These are phyloP conservation scores for Sinocyclocheilus anophthalmus DNA, from an alignment of 2,113 vertebrate species.

Conservation along the genomic window DNA sequence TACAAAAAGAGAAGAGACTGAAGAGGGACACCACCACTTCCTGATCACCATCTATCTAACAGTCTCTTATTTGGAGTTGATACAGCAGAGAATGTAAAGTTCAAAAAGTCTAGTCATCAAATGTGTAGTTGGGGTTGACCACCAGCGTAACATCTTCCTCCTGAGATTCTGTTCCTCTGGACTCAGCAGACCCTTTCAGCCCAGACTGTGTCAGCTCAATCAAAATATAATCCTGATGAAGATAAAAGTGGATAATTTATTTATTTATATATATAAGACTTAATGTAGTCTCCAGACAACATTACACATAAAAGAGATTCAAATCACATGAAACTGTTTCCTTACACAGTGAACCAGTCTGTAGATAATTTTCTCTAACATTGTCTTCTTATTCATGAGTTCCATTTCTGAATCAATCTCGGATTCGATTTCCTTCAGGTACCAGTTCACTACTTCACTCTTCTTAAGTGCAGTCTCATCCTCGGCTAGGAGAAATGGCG, in stretches of 20 bases:
- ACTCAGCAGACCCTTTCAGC: conserved; percentile 80
- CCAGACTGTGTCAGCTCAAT: conserved; percentile 90
- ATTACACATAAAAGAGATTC: background rate
- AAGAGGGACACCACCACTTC: background rate
- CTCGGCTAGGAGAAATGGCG: conserved; percentile 76
- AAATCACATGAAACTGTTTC: background rate
- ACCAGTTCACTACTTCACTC: conserved; percentile 95
- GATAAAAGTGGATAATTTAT: background rate
- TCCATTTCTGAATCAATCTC: conserved; percentile 97
- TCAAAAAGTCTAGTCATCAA: conserved; percentile 83
- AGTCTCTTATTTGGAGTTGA: background rate
- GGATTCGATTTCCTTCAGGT: conserved; percentile 95
- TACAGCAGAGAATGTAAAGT: background rate
- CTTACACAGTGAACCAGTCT: conserved; percentile 92
- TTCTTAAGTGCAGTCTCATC: conserved; percentile 88
- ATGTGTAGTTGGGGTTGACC: conserved; percentile 94
- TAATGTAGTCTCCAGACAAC: background rate
- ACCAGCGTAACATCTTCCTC: conserved; percentile 87
- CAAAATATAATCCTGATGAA: conserved; percentile 89
- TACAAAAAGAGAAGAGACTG: conserved; percentile 1
- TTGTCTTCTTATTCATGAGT: conserved; percentile 89
- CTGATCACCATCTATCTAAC: background rate
- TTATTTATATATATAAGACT: background rate
- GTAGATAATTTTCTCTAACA: conserved; percentile 95
- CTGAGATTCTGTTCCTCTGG: conserved; percentile 71